These are phyloP conservation scores for Euzophera pinguis DNA, from an alignment of 2,888 invertebrate species.

Conservation along the genomic window DNA sequence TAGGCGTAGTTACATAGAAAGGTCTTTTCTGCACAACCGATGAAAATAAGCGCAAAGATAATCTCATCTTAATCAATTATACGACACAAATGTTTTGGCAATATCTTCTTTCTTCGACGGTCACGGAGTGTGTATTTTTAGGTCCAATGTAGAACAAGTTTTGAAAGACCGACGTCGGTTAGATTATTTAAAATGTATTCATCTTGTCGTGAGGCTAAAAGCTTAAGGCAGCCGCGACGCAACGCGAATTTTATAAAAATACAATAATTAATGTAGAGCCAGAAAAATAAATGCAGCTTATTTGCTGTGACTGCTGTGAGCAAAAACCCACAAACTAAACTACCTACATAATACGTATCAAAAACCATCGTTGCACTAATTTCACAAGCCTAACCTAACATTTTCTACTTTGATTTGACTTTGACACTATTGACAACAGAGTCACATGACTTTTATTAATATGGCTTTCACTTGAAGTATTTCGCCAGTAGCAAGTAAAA, in stretches of 20 bases:
- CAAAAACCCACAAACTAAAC: too few species aligned
- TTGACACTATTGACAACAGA: too few species aligned
- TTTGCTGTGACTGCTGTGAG: too few species aligned
- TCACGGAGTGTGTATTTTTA: conserved; percentile 7
- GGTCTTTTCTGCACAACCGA: conserved; percentile 57
- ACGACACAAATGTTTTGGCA: conserved; percentile 12
- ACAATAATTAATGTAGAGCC: too few species aligned
- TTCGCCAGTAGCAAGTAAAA: too few species aligned
- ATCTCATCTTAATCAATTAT: conserved; percentile 51
- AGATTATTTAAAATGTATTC: not conserved
- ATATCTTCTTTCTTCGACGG: not conserved
- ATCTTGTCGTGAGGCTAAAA: not conserved
- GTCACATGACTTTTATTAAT: too few species aligned
- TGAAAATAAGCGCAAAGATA: conserved; percentile 54
- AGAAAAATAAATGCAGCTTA: too few species aligned
- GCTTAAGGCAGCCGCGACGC: not conserved
- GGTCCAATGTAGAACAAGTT: not conserved
- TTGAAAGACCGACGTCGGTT: not conserved
- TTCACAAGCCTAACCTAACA: too few species aligned
- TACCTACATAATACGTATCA: too few species aligned
- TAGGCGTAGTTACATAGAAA: conserved; percentile 91
- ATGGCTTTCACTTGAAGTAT: too few species aligned
- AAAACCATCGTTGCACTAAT: too few species aligned
- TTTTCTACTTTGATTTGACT: too few species aligned
- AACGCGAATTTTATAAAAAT: not conserved